Evolutionary conservation across 2,888 invertebrate species (phyloP).

Genomic region (Thera obeliscata): DNA sequence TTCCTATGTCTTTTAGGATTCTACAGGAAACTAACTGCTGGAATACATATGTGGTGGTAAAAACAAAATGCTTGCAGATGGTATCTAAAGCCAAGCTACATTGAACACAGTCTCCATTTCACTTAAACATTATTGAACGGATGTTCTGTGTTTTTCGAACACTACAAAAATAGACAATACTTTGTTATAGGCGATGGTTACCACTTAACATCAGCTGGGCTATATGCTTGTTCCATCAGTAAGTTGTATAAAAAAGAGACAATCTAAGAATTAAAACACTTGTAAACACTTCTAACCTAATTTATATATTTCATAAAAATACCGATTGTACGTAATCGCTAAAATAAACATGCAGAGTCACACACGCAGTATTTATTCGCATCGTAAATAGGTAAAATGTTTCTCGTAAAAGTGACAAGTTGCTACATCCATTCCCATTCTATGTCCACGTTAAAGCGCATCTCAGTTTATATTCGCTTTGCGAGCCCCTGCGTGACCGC

Average conservation of each 20-base stretch:
- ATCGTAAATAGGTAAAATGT: conserved; percentile 4
- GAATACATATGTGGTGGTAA: neutral
- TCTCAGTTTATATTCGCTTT: conserved; percentile 70
- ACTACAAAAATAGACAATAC: neutral
- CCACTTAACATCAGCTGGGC: no score
- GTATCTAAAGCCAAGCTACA: conserved; percentile 7
- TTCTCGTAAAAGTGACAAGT: conserved; percentile 13
- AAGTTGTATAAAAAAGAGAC: no score
- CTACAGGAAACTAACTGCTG: conserved; percentile 1
- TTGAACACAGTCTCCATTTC: neutral
- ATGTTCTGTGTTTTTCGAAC: neutral
- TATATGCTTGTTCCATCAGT: no score
- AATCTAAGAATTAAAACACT: no score
- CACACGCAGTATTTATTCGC: conserved; percentile 10
- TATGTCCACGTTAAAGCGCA: conserved; percentile 50
- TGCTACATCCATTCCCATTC: conserved; percentile 34
- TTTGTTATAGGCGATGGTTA: no score
- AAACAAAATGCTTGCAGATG: conserved; percentile 2
- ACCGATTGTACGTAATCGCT: neutral
- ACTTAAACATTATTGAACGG: neutral
- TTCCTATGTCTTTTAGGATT: neutral
- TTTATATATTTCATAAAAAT: neutral
- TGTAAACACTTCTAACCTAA: no score
- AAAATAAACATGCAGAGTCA: neutral
- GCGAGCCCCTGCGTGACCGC: conserved; percentile 68